phyloP scores from a whole-genome alignment of 2,797 vertebrate genomes.

The Eptatretus atami region DNA sequence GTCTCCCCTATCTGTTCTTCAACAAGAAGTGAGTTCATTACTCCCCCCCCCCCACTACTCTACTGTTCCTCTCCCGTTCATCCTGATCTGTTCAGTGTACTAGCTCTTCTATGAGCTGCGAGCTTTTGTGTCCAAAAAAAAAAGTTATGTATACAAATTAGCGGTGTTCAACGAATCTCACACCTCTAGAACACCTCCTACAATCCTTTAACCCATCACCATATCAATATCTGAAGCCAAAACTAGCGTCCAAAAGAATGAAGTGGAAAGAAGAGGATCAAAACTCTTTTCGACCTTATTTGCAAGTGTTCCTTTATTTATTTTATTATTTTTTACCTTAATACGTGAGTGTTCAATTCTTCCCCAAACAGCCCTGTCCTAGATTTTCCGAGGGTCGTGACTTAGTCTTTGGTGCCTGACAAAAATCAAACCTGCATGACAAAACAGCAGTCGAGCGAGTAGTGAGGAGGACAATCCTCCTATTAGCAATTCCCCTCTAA shows the following conservation, averaged over 20 bases:
- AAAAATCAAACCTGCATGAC: conserved; percentile 49
- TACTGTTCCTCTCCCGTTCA: neutral
- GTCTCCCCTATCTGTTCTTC: neutral
- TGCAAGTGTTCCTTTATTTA: no score
- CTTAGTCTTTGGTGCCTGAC: conserved; percentile 28
- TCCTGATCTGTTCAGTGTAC: neutral
- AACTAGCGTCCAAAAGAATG: no score
- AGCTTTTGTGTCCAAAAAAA: no score
- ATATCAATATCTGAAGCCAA: no score
- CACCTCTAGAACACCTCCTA: no score
- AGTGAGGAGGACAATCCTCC: neutral
- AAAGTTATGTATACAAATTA: no score
- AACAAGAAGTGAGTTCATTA: neutral
- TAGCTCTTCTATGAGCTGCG: no score
- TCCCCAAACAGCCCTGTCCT: conserved; percentile 56
- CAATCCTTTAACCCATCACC: no score
- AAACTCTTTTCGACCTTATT: no score
- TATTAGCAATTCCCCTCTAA: neutral
- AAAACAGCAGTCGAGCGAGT: conserved; percentile 2
- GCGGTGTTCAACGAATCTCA: no score
- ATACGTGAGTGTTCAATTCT: conserved; percentile 47
- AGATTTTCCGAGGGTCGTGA: conserved; percentile 51
- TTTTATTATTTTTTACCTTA: conserved; percentile 20
- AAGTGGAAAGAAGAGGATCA: no score
- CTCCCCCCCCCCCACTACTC: neutral